Base-by-base conservation (phyloP, 2,797 vertebrate genomes). In the Sparus aurata region DNA sequence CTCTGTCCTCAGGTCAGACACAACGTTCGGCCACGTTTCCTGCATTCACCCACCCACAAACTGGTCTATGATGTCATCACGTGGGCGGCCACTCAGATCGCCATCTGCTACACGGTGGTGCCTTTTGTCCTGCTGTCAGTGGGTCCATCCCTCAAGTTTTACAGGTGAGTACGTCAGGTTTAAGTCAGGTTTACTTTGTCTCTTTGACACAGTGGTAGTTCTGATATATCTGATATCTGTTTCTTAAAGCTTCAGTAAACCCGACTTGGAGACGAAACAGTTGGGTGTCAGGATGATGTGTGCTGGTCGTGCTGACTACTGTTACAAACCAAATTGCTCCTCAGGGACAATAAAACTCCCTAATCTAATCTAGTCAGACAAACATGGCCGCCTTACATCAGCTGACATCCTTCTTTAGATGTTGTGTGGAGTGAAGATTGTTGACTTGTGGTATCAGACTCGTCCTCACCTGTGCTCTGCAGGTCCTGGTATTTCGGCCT, bases 61-160 rank as follows among this genome's bases (percentile, higher is more conserved):
- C 77, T 96, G 45, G 82, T 96, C 69, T 99, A 98, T 55, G 97
- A 99, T 84, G 66, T 96, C 63, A 73, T 97, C 77, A 99, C 98
- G 0, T 98, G 98, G 97, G 92, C 93, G 0, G 92, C 93, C 64
- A 98, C 98, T 74, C 97, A 98, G 91, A 84, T 97, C 41, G 97
- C 97, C 83, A 96, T 99, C 87, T 98, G 97, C 91, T 99, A 99
- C 92, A 99, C 97, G 0, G 98, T 98, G 0, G 96, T 97, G 69
- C 98, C 98, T 3, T 99, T 99, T 72, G 96, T 99, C 74, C 95
- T 99, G 88, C 95, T 98, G 41, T 98, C 97, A 38, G 85, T 98
- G 60, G 96, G 95, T 25, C 96, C 97, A 0, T 98, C 97, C 0
- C 77, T 98, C 75, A 95, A 91, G 79, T 98, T 98, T 82, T 98